Evolutionary conservation across 2,113 vertebrate species (phyloP), one percentile per base, ranked within the genome.

Genomic region (Xerus inauris): DNA sequence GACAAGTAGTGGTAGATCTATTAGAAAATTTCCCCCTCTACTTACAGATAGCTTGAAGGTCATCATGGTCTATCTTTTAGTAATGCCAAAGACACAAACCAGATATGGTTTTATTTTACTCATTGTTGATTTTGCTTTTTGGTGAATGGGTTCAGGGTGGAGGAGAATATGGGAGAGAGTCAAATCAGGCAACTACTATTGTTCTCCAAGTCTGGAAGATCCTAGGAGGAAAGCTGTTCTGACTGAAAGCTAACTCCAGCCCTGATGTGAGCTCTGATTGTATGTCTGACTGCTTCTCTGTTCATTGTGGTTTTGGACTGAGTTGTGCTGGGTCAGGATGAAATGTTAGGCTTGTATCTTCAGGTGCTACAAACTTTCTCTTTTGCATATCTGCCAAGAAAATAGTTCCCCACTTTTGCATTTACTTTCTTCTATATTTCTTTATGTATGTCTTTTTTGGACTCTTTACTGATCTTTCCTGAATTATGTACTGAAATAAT

Each of bases 401-500:
- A 72, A 81, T 4, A 22, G 16, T 85, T 59, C 22, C 14, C 22
- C 26, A 7, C 19, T 11, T 77, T 64, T 72, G 8, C 14, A n/a
- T 89, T 85, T 67, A 57, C 38, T 62, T 88, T 79, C n/a, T 47
- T 88, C 19, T n/a, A 28, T 38, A 4, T 87, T 71, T 54, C 20
- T 80, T 32, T 73, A 4, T 49, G 24, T 57, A 22, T 10, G 2
- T 4, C 75, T n/a, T 73, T 91, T 16, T n/a, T 45, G 40, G 45
- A 30, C 10, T 93, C 85, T 95, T 45, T 42, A 76, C 42, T 54
- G 40, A 64, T 26, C 54, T 62, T 94, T 85, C 35, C 17, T 82
- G 54, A 92, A 73, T 85, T 83, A 28, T 69, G 51, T 93, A 32
- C 85, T 32, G 49, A 94, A 85, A 89, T 77, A 71, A 77, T 40